phyloP scores from a whole-genome alignment of 2,797 vertebrate genomes.

The Gastrophryne carolinensis region DNA sequence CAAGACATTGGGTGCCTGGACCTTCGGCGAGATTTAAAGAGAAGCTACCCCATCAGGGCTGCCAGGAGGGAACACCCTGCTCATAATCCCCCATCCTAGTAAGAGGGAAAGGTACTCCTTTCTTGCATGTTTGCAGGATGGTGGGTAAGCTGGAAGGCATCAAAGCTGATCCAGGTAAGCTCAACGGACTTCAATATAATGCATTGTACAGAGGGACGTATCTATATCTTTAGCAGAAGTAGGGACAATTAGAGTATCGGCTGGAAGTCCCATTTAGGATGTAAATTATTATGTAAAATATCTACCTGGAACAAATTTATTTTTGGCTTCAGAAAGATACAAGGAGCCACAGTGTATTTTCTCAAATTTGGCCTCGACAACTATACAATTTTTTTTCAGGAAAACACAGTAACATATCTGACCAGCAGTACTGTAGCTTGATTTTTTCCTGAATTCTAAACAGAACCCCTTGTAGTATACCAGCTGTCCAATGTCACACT shows the following conservation, averaged over 20 bases:
- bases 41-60: constrained; percentile 49
- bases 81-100: constrained; percentile 42
- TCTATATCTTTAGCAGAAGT: constrained; percentile 24
- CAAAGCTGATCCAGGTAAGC: constrained; percentile 53
- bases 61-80: constrained; percentile 50
- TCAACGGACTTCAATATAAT: constrained; percentile 51
- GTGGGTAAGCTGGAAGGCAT: constrained; percentile 53
- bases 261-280: not conserved
- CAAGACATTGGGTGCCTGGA: constrained; percentile 51
- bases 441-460: constrained; percentile 21
- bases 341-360: not conserved
- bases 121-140: constrained; percentile 52
- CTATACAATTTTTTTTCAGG: not conserved
- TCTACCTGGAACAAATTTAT: not conserved
- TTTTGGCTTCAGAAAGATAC: not conserved
- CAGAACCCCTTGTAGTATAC: constrained; percentile 6
- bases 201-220: constrained; percentile 41
- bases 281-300: not conserved
- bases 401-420: constrained; percentile 6
- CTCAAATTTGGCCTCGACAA: not conserved
- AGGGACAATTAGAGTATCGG: constrained; percentile 18
- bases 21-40: constrained; percentile 52
- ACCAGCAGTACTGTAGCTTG: not conserved
- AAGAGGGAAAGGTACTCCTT: constrained; percentile 41
- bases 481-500: constrained; percentile 37